Evolutionary conservation across 2,888 invertebrate species (phyloP).

Genomic region (Latrodectus hesperus): DNA sequence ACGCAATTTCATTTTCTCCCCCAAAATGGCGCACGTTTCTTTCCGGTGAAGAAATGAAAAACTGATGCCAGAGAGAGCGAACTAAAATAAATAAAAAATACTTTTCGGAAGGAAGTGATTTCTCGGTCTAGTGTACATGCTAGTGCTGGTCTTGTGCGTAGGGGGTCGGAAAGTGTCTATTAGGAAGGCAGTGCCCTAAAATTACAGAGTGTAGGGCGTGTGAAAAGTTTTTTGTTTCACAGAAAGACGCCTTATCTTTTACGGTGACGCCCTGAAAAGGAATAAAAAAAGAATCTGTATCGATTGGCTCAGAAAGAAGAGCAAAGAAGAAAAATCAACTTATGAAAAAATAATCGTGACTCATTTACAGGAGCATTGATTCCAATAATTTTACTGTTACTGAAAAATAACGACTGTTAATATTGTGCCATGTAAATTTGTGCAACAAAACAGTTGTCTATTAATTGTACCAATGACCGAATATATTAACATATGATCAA

Average conservation of each 20-base stretch:
- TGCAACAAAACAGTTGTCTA: background rate
- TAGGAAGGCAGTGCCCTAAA: slow-evolving; percentile 24
- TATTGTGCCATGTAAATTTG: no score
- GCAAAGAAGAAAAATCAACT: slow-evolving; percentile 11
- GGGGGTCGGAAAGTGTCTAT: background rate
- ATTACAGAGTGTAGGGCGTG: slow-evolving; percentile 44
- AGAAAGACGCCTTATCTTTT: slow-evolving; percentile 9
- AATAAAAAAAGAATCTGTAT: slow-evolving; percentile 23
- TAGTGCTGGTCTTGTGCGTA: background rate
- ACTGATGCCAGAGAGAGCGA: background rate
- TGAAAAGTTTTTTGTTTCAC: slow-evolving; percentile 20
- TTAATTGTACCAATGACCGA: background rate
- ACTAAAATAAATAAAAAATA: background rate
- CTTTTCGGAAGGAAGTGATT: slow-evolving; percentile 43
- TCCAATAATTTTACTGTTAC: no score
- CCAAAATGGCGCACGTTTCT: slow-evolving; percentile 4
- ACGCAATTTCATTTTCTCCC: slow-evolving; percentile 1
- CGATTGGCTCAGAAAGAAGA: slow-evolving; percentile 14
- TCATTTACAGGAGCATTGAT: no score
- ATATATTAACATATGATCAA: background rate
- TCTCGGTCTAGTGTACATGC: slow-evolving; percentile 34
- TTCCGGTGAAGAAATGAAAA: background rate
- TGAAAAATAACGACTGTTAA: no score
- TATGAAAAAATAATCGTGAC: background rate
- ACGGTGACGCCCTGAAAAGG: slow-evolving; percentile 42